Evolutionary conservation across 2,113 vertebrate genomes (phyloP), one percentile per base, ranked within the genome.

Genomic region (Rhinolophus sinicus): DNA sequence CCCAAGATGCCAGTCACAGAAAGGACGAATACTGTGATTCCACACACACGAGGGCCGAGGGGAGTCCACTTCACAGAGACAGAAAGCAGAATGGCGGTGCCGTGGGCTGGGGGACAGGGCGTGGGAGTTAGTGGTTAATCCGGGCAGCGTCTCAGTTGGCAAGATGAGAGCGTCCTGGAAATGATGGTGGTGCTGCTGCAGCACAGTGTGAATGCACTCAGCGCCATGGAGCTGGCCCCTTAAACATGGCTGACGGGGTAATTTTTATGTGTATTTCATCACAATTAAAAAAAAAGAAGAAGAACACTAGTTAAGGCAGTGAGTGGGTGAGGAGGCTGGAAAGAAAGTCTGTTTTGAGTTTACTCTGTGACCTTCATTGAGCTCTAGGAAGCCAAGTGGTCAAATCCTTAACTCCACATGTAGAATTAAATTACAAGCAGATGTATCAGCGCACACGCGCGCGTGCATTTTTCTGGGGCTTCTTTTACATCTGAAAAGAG

Each of bases 161-260:
- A 62, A 30, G 65, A 26, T 3, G 3, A 69, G 12, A 12, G 22
- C 0, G 38, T 47, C 28, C 35, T 15, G 6, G 76, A n/a, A 50
- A 1, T 1, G 15, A 0, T 1, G 15, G 26, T 28, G 65, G n/a
- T 15, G 21, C 4, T 26, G 28, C 15, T 7, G 5, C 22, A 4
- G 5, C 12, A 26, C 64, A 9, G 0, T 4, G n/a, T 3, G 35
- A 19, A 2, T 2, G 8, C 3, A 16, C 6, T 8, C 4, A 0
- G 1, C 5, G n/a, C 22, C 7, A 28, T 52, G 2, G 8, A 21
- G 12, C 5, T 12, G 2, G 3, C 6, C 35, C 7, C 52, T 35
- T 1, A 15, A 1, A 54, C 28, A 14, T 16, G 47, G 8, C 47
- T 8, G 5, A 7, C 0, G 1, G 5, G 26, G 8, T 21, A 15